phyloP scores from a whole-genome alignment of 2,113 vertebrate genomes.

The Neopipo cinnamomea region DNA sequence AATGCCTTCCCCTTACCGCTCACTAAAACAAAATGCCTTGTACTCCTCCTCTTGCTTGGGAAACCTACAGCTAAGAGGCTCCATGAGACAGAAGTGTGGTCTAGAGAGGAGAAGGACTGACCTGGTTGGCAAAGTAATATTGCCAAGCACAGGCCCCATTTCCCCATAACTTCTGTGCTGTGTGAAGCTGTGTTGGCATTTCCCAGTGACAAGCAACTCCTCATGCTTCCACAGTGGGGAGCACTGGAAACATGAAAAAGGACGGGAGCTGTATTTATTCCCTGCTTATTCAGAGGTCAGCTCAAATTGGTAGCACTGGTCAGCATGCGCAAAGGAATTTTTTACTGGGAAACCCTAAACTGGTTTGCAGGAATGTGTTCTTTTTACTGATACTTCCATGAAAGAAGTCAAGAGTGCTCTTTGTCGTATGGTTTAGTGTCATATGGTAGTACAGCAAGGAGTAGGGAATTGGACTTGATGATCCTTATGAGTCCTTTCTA shows the following conservation, averaged over 20 bases:
- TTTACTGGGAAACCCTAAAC: background rate
- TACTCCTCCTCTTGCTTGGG: background rate
- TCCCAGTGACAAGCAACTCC: background rate
- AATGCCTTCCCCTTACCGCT: background rate
- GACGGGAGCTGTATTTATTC: background rate
- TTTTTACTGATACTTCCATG: background rate
- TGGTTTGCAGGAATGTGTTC: background rate
- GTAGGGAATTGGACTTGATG: background rate
- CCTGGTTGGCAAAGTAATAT: background rate
- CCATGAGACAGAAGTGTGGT: background rate
- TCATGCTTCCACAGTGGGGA: background rate
- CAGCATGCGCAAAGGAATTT: rapidly evolving
- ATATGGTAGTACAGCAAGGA: background rate
- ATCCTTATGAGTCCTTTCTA: background rate
- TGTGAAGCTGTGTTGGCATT: background rate
- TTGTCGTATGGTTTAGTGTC: background rate
- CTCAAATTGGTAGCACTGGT: background rate
- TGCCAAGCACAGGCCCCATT: background rate
- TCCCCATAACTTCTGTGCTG: background rate
- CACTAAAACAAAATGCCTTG: background rate
- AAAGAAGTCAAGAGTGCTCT: background rate
- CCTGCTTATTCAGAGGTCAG: background rate
- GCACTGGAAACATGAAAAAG: background rate
- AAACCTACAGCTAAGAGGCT: background rate
- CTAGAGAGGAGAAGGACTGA: background rate